Evolutionary conservation across 2,113 vertebrate species (phyloP).

Genomic region (Anarhynchus alexandrinus): DNA sequence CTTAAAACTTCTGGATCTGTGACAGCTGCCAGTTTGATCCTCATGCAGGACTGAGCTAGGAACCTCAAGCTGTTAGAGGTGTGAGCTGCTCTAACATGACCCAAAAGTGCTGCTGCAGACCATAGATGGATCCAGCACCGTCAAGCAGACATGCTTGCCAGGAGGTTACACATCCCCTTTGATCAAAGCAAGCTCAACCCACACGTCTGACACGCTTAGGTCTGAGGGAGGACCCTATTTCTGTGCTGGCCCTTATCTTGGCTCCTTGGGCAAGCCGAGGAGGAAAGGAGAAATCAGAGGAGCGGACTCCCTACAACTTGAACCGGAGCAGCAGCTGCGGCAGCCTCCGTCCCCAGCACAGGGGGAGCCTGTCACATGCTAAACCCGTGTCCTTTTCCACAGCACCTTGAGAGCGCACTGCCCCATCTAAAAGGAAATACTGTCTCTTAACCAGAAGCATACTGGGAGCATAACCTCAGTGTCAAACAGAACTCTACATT

Average conservation of each 20-base stretch:
- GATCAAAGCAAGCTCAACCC: background rate
- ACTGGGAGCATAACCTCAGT: background rate
- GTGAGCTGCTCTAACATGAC: background rate
- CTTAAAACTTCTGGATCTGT: background rate
- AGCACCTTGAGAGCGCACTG: background rate
- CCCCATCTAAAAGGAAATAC: background rate
- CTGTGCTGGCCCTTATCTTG: background rate
- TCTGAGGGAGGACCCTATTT: background rate
- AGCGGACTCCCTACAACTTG: background rate
- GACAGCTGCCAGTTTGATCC: background rate
- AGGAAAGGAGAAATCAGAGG: background rate
- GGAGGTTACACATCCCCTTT: background rate
- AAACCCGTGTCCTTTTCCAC: background rate
- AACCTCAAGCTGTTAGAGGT: background rate
- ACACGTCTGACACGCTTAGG: fast-evolving
- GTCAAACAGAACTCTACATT: background rate
- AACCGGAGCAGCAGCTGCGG: background rate
- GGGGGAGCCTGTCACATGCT: background rate
- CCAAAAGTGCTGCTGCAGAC: background rate
- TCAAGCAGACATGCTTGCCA: background rate
- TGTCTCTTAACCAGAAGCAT: background rate
- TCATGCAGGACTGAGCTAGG: background rate
- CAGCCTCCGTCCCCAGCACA: background rate
- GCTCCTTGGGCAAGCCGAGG: background rate
- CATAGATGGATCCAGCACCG: background rate